Conservation (phyloP, 2,888 invertebrate genomes). For the Cephus rjabovi region DNA sequence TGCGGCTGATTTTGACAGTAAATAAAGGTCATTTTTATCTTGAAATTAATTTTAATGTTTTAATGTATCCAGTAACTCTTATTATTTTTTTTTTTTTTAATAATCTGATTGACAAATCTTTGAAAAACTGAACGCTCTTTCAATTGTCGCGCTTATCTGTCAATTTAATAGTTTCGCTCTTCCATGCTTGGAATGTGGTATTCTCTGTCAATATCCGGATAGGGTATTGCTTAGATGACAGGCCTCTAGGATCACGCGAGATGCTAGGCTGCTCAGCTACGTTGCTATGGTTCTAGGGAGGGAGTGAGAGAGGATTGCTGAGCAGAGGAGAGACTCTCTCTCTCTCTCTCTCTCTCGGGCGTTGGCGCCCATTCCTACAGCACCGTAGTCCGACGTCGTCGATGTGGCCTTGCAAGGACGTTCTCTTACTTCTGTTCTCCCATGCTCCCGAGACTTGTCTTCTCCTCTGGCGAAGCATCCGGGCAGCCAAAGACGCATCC, state of each 20-base stretch:
- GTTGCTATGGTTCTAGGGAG: neutral
- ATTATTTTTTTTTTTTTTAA: neutral
- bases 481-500: slow-evolving; percentile 25
- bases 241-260: slow-evolving; percentile 37
- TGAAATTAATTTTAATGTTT: neutral
- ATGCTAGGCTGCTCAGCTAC: slow-evolving; percentile 28
- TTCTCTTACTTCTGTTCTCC: slow-evolving; percentile 45
- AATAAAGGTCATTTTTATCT: neutral
- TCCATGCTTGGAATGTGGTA: neutral
- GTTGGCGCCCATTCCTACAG: slow-evolving; percentile 38
- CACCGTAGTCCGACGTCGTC: slow-evolving; percentile 7
- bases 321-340: slow-evolving; percentile 17
- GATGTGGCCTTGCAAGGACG: slow-evolving; percentile 57
- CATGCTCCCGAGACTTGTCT: slow-evolving; percentile 19
- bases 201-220: neutral
- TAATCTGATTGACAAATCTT: too few species aligned
- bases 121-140: too few species aligned
- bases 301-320: slow-evolving; percentile 16
- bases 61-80: neutral
- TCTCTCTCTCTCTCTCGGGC: slow-evolving; percentile 35
- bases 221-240: neutral
- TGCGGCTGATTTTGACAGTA: neutral
- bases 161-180: neutral
- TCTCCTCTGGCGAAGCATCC: slow-evolving; percentile 11
- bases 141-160: neutral